Evolutionary conservation across 2,797 vertebrate species (phyloP), one percentile per base, ranked within the genome.

Genomic region (Falco concolor): DNA sequence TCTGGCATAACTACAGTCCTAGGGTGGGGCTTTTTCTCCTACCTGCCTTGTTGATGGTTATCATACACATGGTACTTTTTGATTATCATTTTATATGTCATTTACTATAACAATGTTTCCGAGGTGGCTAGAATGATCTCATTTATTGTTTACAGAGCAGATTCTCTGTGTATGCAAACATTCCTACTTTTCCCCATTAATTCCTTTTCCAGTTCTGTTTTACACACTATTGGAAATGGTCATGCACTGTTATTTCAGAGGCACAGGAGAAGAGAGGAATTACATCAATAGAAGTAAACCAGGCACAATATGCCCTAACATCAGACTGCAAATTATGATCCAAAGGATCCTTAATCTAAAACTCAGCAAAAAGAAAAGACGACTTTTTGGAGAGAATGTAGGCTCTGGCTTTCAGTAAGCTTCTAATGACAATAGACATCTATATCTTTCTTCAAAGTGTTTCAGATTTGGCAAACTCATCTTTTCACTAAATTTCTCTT

Each of bases 1-100:
- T 68, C 28, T 84, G 6, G 3, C 6, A 16, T 56, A 78, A 27
- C 24, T 77, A 34, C 13, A 45, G 6, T 34, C 45, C n/a, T 42
- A 24, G 5, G 3, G 6, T 70, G 14, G 0, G 2, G 3, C 10
- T 34, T 27, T 81, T 10, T 12, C 6, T 63, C 12, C 13, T 23
- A 1, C n/a, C 78, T 87, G 87, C 15, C 6, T 59, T 82, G 28
- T 38, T 73, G 3, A n/a, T 57, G 8, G 4, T 47, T 78, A 25
- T 18, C 14, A 13, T 22, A 27, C 8, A n/a, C 9, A 25, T 8
- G 6, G 2, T 12, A 56, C 8, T 49, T 77, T 74, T n/a, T 36
- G 10, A 54, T 75, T 64, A n/a, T 34, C 4, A 28, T 64, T 72
- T 57, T 52, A 16, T 38, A 42, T 25, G 1, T 47, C 6, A 25